phyloP scores from a whole-genome alignment of 1,140 invertebrate genomes.

The Cardiocondyla obscurior region DNA sequence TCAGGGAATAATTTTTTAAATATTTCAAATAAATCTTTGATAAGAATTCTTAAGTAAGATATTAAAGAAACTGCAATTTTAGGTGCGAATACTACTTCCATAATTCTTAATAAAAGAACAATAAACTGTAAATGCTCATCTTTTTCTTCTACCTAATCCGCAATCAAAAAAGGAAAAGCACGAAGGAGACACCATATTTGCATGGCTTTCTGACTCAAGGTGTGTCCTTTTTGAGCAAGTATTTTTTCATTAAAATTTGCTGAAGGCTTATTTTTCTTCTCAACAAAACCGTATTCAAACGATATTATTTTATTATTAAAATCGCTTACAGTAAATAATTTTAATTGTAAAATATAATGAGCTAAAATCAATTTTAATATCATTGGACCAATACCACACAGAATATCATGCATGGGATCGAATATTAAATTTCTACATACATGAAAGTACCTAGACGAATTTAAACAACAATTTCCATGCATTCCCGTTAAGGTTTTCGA shows the following conservation, averaged over 20 bases:
- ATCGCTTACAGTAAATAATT: background rate
- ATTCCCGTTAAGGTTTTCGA: slow-evolving; percentile 1
- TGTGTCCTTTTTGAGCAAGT: background rate
- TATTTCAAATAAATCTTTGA: background rate
- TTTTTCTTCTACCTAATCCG: background rate
- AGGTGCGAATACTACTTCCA: background rate
- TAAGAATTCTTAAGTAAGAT: background rate
- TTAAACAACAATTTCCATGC: slow-evolving; percentile 10
- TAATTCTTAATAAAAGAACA: background rate
- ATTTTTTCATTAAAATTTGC: slow-evolving; percentile 3
- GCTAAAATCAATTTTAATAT: background rate
- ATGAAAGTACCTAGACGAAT: slow-evolving; percentile 3
- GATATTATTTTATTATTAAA: background rate
- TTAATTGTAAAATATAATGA: background rate
- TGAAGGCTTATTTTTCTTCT: background rate
- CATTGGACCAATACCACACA: slow-evolving; percentile 12
- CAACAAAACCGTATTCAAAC: background rate
- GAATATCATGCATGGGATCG: slow-evolving; percentile 15
- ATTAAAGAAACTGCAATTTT: background rate
- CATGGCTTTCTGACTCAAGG: slow-evolving; percentile 6
- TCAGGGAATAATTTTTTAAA: background rate
- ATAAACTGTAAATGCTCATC: background rate
- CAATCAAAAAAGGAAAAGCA: background rate
- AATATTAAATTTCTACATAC: background rate
- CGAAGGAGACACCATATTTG: background rate